These are phyloP conservation scores for Perognathus longimembris DNA, from an alignment of 2,113 vertebrate species.

Conservation along the genomic window DNA sequence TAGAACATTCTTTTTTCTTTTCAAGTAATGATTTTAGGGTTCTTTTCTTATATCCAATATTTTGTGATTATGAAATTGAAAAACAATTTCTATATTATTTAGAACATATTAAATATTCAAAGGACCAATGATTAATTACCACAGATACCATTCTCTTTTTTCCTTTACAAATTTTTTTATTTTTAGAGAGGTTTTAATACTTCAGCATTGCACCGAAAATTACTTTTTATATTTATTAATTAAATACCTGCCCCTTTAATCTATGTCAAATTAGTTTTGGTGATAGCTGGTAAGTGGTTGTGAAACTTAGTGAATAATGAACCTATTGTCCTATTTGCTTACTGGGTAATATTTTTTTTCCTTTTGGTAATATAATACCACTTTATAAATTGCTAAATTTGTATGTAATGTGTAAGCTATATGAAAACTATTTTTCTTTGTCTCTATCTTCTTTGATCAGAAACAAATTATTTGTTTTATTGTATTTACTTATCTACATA, in stretches of 20 bases:
- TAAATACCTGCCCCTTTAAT: constrained; percentile 13
- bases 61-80: not conserved
- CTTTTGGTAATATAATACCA: not conserved
- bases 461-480: not conserved
- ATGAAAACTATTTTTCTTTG: constrained; percentile 1
- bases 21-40: not conserved
- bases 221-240: not conserved
- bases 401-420: not conserved
- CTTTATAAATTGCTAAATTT: constrained; percentile 6
- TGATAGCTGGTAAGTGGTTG: not conserved
- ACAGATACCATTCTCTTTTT: not conserved
- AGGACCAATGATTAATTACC: not conserved
- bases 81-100: not conserved
- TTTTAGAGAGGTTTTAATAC: not conserved
- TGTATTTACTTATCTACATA: not conserved
- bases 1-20: not conserved
- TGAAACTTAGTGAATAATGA: not conserved
- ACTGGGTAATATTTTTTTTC: constrained; percentile 3
- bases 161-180: not conserved
- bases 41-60: not conserved
- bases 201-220: not conserved
- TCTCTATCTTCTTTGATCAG: not conserved
- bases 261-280: not conserved
- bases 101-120: constrained; percentile 5
- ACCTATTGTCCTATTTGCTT: no score